Conservation (phyloP, 2,113 vertebrate genomes). For the Poeciliopsis occidentalis region DNA sequence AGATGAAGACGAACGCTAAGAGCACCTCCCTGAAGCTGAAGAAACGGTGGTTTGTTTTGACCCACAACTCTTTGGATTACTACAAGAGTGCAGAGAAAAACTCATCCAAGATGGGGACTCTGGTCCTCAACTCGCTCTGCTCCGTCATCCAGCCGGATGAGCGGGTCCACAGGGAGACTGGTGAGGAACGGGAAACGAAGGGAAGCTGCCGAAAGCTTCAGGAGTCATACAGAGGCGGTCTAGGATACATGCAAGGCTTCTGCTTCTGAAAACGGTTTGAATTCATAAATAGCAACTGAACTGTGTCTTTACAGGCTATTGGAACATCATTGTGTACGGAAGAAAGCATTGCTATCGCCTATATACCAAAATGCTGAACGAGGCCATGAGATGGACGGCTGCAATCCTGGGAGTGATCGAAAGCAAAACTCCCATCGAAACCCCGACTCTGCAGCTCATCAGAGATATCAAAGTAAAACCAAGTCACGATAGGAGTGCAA, state of each 20-base stretch:
- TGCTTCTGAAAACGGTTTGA: background rate
- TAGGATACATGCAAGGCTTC: background rate
- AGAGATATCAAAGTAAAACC: slow-evolving; percentile 88
- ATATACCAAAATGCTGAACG: slow-evolving; percentile 89
- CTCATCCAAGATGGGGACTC: slow-evolving; percentile 90
- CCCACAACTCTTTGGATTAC: slow-evolving; percentile 89
- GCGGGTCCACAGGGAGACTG: slow-evolving; percentile 88
- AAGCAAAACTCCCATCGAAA: slow-evolving; percentile 91
- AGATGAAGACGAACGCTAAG: slow-evolving; percentile 88
- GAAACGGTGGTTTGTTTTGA: slow-evolving; percentile 93
- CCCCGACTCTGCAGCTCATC: slow-evolving; percentile 92
- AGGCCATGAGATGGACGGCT: slow-evolving; percentile 91
- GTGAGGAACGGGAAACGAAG: slow-evolving; percentile 65
- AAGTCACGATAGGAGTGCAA: background rate
- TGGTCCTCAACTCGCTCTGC: slow-evolving; percentile 92
- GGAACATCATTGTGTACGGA: slow-evolving; percentile 90
- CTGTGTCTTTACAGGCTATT: slow-evolving; percentile 81
- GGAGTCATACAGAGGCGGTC: slow-evolving; percentile 32
- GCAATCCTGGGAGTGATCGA: slow-evolving; percentile 92
- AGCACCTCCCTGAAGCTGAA: slow-evolving; percentile 90
- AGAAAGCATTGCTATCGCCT: slow-evolving; percentile 90
- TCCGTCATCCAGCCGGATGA: slow-evolving; percentile 89
- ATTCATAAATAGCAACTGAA: background rate
- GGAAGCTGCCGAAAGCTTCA: slow-evolving; percentile 20
- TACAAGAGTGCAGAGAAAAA: slow-evolving; percentile 88